Base-by-base conservation (phyloP, 1,140 invertebrate species). In the Cheumatopsyche charites region DNA sequence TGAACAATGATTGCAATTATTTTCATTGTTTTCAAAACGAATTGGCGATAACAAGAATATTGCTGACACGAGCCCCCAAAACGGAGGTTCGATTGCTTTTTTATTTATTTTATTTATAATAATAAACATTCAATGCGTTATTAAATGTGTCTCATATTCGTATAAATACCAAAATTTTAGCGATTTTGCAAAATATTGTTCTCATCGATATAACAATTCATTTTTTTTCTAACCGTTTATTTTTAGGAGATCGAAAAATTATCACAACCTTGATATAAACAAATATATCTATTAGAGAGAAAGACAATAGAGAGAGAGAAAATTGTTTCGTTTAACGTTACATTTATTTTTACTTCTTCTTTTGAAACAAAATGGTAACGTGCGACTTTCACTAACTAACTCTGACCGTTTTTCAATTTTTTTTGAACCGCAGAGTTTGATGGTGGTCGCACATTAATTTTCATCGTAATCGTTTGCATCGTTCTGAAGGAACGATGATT, bases 221-320 rank as follows among this genome's bases (percentile, higher is more conserved):
- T 36, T 47, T 36, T 41, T 45, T 68, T 29, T 68, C 21, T 58
- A 55, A 66, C 62, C 29, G 15, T 63, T 42, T 55, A 13, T 55
- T 55, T 49, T 58, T 47, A 55, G 49, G 49, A 68, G 45, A 55
- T 68, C 66, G 49, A 68, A 68, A 68, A 68, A 68, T 55, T 68
- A 68, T 68, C 66, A 68, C 66, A 68, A 68, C 66, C 66, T 55
- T 68, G 66, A 68, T 68, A 68, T 68, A 55, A 68, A 68, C 49
- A 68, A 68, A 68, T 68, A 68, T 68, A 55, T 68, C 45, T 68
- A 55, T 68, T 49, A 67, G 42, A 49, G 45, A 67, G 17, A 49
- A 47, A 67, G 23, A 67, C 12, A 68, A 67, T 36, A 68, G 29
- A 41, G 67, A 68, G n/a, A n/a, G 67, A 68, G 47, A 52, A 52